Conservation (phyloP, 1,140 invertebrate genomes). For the Steinernema feltiae region DNA sequence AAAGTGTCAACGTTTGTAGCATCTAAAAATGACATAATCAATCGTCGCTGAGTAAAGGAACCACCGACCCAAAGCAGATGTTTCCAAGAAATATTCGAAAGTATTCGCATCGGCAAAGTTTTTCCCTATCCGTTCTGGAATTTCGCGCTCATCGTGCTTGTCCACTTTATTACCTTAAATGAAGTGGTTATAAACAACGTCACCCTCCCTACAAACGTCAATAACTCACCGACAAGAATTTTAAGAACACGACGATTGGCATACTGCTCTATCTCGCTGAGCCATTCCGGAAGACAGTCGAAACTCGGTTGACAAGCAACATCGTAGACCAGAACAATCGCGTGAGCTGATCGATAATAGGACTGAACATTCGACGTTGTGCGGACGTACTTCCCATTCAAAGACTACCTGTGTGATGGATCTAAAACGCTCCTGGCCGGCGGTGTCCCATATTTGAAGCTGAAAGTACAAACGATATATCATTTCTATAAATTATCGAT, state of each 20-base stretch:
- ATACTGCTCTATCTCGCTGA: slow-evolving; percentile 73
- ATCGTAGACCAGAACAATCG: slow-evolving; percentile 74
- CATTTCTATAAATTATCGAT: too few species aligned
- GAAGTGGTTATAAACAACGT: slow-evolving; percentile 8
- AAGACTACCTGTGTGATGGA: slow-evolving; percentile 61
- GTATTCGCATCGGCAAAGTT: slow-evolving; percentile 54
- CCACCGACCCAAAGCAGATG: slow-evolving; percentile 39
- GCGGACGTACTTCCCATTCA: background rate
- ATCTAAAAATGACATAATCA: slow-evolving; percentile 26
- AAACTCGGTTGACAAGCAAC: slow-evolving; percentile 84
- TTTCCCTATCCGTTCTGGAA: slow-evolving; percentile 51
- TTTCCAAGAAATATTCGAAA: slow-evolving; percentile 57
- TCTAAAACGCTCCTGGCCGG: slow-evolving; percentile 78
- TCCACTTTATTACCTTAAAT: slow-evolving; percentile 57
- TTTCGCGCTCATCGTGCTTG: slow-evolving; percentile 56
- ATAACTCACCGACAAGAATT: slow-evolving; percentile 51
- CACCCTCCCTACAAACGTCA: background rate
- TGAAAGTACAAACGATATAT: slow-evolving; percentile 60
- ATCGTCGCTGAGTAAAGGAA: background rate
- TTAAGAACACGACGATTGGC: slow-evolving; percentile 55
- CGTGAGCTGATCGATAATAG: slow-evolving; percentile 65
- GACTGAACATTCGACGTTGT: slow-evolving; percentile 56
- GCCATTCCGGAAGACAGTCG: slow-evolving; percentile 80
- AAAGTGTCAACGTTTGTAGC: slow-evolving; percentile 55
- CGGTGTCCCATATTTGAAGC: slow-evolving; percentile 90